These are phyloP conservation scores for Drosophila kuntzei DNA, from an alignment of 2,888 invertebrate species.

Conservation along the genomic window DNA sequence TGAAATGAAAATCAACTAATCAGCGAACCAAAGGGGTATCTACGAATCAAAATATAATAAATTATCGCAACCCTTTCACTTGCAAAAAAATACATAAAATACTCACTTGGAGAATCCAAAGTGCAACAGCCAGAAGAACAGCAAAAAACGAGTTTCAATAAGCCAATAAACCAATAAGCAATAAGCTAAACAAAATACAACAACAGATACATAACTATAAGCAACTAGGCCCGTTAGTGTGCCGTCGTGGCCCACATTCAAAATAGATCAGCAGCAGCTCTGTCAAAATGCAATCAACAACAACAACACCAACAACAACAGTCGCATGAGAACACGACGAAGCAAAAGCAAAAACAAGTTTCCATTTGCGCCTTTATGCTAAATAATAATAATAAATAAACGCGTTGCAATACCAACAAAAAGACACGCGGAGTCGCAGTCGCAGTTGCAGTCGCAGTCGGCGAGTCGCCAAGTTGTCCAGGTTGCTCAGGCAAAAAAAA, in stretches of 20 bases:
- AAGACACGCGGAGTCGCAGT: conserved; percentile 41
- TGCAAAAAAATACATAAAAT: conserved; percentile 37
- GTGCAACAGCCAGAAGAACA: conserved; percentile 44
- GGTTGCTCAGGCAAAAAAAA: conserved; percentile 57
- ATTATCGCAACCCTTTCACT: conserved; percentile 79
- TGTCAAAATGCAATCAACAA: conserved; percentile 57
- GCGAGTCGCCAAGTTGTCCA: conserved; percentile 36
- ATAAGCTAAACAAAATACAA: conserved; percentile 60
- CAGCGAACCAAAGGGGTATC: conserved; percentile 15
- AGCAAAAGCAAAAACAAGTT: conserved; percentile 61
- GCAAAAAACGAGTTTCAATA: conserved; percentile 70
- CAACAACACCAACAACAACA: conserved; percentile 28
- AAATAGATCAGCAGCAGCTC: conserved; percentile 72
- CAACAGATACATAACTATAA: conserved; percentile 42
- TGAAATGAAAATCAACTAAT: conserved; percentile 20
- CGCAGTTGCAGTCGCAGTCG: conserved; percentile 37
- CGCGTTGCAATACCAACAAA: conserved; percentile 65
- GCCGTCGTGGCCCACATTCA: conserved; percentile 80
- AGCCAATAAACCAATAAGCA: conserved; percentile 63
- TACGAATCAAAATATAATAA: conserved; percentile 37
- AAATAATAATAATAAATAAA: conserved; percentile 77
- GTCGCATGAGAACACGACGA: conserved; percentile 62
- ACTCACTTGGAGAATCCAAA: conserved; percentile 58
- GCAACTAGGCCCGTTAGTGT: conserved; percentile 73
- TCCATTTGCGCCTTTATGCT: conserved; percentile 74